These are phyloP conservation scores for Melieria crassipennis DNA, from an alignment of 2,888 invertebrate genomes.

Conservation along the genomic window DNA sequence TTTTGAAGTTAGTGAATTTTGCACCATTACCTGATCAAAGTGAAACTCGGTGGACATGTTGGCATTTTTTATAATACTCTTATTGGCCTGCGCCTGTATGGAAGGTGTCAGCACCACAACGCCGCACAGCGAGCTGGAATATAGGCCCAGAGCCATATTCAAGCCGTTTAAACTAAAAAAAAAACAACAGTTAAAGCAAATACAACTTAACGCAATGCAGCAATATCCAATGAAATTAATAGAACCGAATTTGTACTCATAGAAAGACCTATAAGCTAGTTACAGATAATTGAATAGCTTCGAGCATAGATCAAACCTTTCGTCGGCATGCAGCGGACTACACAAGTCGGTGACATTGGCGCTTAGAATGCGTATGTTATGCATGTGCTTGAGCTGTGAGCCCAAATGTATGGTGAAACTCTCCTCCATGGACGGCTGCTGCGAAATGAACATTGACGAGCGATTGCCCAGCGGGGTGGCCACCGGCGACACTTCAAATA, in stretches of 20 bases:
- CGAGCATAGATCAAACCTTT: constrained; percentile 47
- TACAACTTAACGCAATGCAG: too few relatives aligned
- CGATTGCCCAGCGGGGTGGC: constrained; percentile 63
- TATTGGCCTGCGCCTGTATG: constrained; percentile 62
- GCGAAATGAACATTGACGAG: constrained; percentile 65
- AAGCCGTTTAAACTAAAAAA: constrained; percentile 67
- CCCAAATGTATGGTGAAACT: constrained; percentile 98
- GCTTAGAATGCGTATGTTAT: constrained; percentile 92
- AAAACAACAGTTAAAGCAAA: not conserved
- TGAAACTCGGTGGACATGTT: constrained; percentile 90
- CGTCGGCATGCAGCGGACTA: constrained; percentile 68
- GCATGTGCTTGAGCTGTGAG: constrained; percentile 98
- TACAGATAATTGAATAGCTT: not conserved
- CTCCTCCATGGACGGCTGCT: constrained; percentile 77
- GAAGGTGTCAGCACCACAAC: constrained; percentile 79
- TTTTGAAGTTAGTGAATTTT: not conserved
- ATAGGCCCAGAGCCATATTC: constrained; percentile 93
- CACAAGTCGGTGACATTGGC: constrained; percentile 86
- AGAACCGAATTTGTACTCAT: constrained; percentile 13
- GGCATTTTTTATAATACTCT: constrained; percentile 63
- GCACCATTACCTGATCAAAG: constrained; percentile 70
- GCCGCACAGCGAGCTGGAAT: constrained; percentile 90
- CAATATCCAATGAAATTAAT: not conserved
- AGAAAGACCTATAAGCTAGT: not conserved
- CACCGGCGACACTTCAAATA: constrained; percentile 60